phyloP scores from a whole-genome alignment of 2,888 invertebrate genomes.

The Aplocera efformata region DNA sequence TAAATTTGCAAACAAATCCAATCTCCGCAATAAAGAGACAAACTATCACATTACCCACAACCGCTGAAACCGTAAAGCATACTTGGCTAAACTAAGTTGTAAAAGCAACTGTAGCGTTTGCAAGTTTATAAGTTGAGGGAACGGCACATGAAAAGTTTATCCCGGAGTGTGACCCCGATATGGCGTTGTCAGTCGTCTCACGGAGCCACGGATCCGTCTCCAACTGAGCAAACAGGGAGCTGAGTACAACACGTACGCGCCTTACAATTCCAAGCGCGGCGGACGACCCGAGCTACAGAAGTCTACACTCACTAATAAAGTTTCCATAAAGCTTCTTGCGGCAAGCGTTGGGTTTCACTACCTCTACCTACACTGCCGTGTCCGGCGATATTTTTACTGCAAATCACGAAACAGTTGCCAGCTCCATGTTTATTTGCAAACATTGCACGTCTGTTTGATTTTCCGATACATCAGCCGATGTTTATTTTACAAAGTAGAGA shows the following conservation, averaged over 20 bases:
- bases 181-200: slow-evolving; percentile 60
- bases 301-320: slow-evolving; percentile 72
- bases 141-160: slow-evolving; percentile 58
- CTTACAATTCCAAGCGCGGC: slow-evolving; percentile 58
- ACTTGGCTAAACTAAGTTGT: slow-evolving; percentile 40
- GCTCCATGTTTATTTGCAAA: slow-evolving; percentile 64
- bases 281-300: slow-evolving; percentile 22
- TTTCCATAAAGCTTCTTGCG: slow-evolving; percentile 72
- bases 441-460: slow-evolving; percentile 58
- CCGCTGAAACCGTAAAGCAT: slow-evolving; percentile 35
- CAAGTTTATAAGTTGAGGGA: slow-evolving; percentile 51
- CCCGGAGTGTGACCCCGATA: slow-evolving; percentile 66
- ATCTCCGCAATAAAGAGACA: slow-evolving; percentile 9
- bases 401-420: slow-evolving; percentile 72
- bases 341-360: slow-evolving; percentile 59
- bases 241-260: slow-evolving; percentile 71
- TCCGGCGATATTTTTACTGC: slow-evolving; percentile 70
- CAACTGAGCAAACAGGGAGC: slow-evolving; percentile 72
- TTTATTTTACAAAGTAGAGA: slow-evolving; percentile 55
- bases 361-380: slow-evolving; percentile 41
- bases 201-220: slow-evolving; percentile 47
- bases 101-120: slow-evolving; percentile 47
- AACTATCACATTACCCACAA: slow-evolving; percentile 36
- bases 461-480: slow-evolving; percentile 56
- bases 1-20: slow-evolving; percentile 3